Base-by-base conservation (phyloP, 2,888 invertebrate species). In the Ommatoiulus sabulosus region DNA sequence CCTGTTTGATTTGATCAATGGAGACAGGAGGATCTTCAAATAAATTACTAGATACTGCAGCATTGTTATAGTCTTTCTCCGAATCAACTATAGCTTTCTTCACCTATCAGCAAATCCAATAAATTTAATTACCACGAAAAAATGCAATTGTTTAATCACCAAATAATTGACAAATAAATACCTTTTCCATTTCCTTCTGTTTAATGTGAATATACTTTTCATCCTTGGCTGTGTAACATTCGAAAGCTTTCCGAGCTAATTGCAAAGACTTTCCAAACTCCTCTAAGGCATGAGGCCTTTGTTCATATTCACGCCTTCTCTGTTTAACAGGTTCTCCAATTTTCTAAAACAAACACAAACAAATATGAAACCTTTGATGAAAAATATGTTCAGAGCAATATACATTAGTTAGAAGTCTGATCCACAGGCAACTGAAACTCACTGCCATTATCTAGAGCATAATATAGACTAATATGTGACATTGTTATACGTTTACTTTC, bases 241-340 rank as follows among this genome's bases (percentile, higher is more conserved):
- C 96, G 44, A 92, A 57, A 46, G 96, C 96, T 92, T 97, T 97
- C 91, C 96, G 95, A n/a, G 96, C 95, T 89, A 96, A 93, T 92
- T 97, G 96, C 88, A 99, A 94, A 35, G 95, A 94, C 89, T 95
- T 94, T 80, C 96, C 96, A 86, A 97, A 95, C 91, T 97, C 96
- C 90, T 98, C 97, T 90, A 98, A 94, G 0, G 96, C 96, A 0
- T 94, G 93, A 3, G 96, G 96, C 91, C 98, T 95, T 17, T 96
- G 94, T 92, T 97, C 96, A 90, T 94, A 96, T 92, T 99, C 99
- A 80, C 95, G 93, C 91, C 95, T 95, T 86, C 98, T 95, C 90
- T 95, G 95, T 91, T 96, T 96, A 89, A 99, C 96, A 0, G 98
- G 98, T 92, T 98, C 97, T 12, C 98, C 98, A 93, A 96, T 94